Evolutionary conservation across 2,797 vertebrate species (phyloP), one percentile per base, ranked within the genome.

Genomic region (Odontamblyopus lacepedii): DNA sequence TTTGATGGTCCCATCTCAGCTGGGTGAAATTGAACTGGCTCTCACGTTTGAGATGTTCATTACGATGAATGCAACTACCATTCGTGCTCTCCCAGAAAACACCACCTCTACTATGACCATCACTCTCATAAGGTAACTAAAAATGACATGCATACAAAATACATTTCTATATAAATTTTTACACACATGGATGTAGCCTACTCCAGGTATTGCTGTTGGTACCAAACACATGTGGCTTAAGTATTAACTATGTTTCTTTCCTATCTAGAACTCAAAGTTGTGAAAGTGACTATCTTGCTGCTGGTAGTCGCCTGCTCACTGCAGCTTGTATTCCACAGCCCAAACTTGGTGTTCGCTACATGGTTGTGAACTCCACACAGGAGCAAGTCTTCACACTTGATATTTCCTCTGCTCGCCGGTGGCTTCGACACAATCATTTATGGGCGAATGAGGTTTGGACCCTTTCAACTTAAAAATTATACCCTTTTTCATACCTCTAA

Each of bases 1-100:
- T 11, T 87, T 99, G 51, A 85, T 69, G 0, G 89, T 98, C 77
- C 95, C 97, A 0, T 95, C 91, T 76, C 87, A 82, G 12, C 85
- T 98, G 30, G 94, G 93, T 51, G 97, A 98, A 77, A 87, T 97
- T 76, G 97, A 99, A 92, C 95, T 99, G 93, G 94, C 95, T 35
- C 91, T 99, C 87, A 83, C 94, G 48, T 93, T 96, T 4, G 97
- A 99, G 93, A 93, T 96, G 90, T 96, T 98, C 84, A 91, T 99
- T 80, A 92, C 95, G 18, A 91, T 93, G 78, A 96, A 96, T 26
- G 92, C 83, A 1, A 30, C 93, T 1, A 81, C 48, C 89, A 85
- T 89, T 89, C 92, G 92, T 84, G 92, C 71, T 83, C 82, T 81
- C 67, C 74, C 51, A 65, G 88, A 77, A 67, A 75, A 67, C 35